phyloP scores from a whole-genome alignment of 2,797 vertebrate species.

The Eulemur mongoz region DNA sequence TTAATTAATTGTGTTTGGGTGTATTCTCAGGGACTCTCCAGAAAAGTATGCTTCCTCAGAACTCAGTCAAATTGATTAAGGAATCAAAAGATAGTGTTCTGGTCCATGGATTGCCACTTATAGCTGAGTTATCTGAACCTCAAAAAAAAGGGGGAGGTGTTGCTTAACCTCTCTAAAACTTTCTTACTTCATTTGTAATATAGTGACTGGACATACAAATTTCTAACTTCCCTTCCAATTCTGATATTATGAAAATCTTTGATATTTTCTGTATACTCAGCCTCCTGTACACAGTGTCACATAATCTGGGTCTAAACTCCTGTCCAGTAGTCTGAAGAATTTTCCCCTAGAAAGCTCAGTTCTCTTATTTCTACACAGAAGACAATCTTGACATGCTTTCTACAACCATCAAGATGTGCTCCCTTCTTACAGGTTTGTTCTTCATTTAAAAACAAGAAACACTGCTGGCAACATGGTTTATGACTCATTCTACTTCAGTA shows the following conservation, averaged over 20 bases:
- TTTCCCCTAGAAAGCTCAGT: background rate
- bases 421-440: background rate
- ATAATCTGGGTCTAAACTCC: background rate
- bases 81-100: background rate
- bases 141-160: background rate
- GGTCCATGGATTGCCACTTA: background rate
- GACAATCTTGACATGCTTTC: background rate
- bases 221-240: background rate
- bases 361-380: background rate
- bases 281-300: background rate
- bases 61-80: background rate
- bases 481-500: background rate
- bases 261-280: background rate
- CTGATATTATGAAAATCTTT: background rate
- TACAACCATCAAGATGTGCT: accelerated
- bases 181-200: background rate
- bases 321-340: background rate
- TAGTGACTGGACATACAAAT: background rate
- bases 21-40: slow-evolving; percentile 27
- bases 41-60: slow-evolving; percentile 23
- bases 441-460: background rate
- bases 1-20: slow-evolving; percentile 66
- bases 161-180: background rate
- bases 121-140: background rate
- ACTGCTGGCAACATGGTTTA: background rate